Base-by-base conservation (phyloP, 2,888 invertebrate genomes). In the Oxytorus armatus region DNA sequence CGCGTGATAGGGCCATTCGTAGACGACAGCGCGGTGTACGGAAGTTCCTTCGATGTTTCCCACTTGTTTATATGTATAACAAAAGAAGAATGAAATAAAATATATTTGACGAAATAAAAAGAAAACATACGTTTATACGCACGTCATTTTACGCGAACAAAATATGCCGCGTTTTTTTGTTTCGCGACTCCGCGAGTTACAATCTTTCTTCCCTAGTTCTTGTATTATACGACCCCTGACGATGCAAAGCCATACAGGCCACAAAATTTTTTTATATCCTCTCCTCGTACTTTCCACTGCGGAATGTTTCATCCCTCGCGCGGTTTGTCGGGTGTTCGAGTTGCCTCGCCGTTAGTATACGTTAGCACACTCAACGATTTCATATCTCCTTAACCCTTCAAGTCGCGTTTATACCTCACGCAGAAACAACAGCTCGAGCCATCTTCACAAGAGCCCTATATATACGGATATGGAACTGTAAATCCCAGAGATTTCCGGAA, bases 401-500 rank as follows among this genome's bases (percentile, higher is more conserved):
- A 68, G 39, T 44, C 63, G 69, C 44, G 49, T 49, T 57, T 47
- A 10, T 36, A 25, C 33, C 36, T 3, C 42, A 21, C 21, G 33
- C 33, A 16, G 23, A 25, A 61, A 72, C 72, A 80, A 63, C 72
- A 63, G 65, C 63, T 42, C 33, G 36, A 59, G 70, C 10, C 57
- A 47, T 69, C 47, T 59, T 18, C 55, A 61, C 53, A 29, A 59
- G 53, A 70, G 59, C 18, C 59, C 59, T 36, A n/a, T n/a, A n/a
- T n/a, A n/a, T n/a, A 55, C 51, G 63, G 73, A 77, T 79, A 74
- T 70, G 77, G 59, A 79, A 74, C 81, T 55, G 65, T 68, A 76
- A 81, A 81, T 66, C 69, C 68, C 47, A 18, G 81, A 77, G 81
- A 82, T 81, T 73, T 68, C 55, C 70, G 53, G 65, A 76, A 80